Percentiles rank a stretch among this genome's conserved stretches.
These are phyloP conservation scores for Heliothis peltigera DNA, from an alignment of 2,888 invertebrate genomes.

Conservation along the genomic window DNA sequence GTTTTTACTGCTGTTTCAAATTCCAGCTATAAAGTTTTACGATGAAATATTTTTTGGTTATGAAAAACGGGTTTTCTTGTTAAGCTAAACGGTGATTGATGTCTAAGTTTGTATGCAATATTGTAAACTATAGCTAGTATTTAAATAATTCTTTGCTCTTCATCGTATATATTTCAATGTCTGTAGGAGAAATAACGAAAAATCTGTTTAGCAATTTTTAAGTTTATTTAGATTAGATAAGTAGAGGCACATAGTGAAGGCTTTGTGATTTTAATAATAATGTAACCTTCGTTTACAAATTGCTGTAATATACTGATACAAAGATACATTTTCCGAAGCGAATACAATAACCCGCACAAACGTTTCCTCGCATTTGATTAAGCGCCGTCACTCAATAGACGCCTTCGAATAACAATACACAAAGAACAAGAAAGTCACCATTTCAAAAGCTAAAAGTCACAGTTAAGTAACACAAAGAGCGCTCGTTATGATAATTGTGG, in stretches of 20 bases:
- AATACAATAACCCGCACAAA: neutral
- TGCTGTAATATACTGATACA: neutral
- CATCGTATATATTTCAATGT: no score
- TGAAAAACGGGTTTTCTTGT: no score
- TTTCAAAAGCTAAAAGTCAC: constrained; percentile 53
- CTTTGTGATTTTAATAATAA: no score
- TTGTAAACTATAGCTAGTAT: no score
- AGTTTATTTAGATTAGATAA: no score
- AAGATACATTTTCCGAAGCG: neutral
- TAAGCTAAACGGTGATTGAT: no score
- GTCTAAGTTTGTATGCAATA: no score
- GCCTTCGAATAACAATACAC: constrained; percentile 43
- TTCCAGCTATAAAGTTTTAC: neutral
- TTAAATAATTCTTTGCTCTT: no score
- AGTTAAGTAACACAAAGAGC: constrained; percentile 63
- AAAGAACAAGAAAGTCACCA: constrained; percentile 49
- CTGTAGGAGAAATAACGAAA: no score
- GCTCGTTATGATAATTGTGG: constrained; percentile 75
- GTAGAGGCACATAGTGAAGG: no score
- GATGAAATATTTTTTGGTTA: no score
- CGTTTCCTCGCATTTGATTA: constrained; percentile 18
- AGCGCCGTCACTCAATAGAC: constrained; percentile 30
- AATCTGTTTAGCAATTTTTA: no score
- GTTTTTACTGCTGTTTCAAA: neutral
- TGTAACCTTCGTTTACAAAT: neutral